phyloP scores from a whole-genome alignment of 2,888 invertebrate genomes.

The Trissolcus japonicus region DNA sequence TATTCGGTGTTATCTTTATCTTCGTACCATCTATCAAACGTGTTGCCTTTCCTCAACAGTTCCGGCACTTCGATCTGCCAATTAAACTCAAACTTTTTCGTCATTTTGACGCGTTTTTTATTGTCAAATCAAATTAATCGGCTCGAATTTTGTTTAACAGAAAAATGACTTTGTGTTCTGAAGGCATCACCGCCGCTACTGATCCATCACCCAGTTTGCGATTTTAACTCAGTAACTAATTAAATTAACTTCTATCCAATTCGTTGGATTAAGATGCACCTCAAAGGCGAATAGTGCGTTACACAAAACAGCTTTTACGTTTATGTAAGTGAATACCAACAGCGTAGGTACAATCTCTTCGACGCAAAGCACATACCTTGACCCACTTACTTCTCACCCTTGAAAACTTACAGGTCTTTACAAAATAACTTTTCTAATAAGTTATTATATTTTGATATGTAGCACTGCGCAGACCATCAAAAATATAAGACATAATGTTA shows the following conservation, averaged over 20 bases:
- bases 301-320: conserved; percentile 34
- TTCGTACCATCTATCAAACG: conserved; percentile 83
- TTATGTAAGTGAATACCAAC: conserved; percentile 43
- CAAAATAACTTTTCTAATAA: neutral
- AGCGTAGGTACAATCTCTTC: conserved; percentile 26
- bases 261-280: conserved; percentile 64
- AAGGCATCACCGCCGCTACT: conserved; percentile 33
- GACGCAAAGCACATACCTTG: conserved; percentile 34
- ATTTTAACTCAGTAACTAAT: conserved; percentile 59
- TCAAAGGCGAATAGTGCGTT: conserved; percentile 47
- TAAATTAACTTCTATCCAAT: conserved; percentile 69
- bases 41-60: conserved; percentile 78
- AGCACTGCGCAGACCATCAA: too few species aligned
- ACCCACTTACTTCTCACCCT: conserved; percentile 32
- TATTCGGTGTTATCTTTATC: conserved; percentile 79
- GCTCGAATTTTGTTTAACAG: neutral
- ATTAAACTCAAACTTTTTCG: conserved; percentile 83
- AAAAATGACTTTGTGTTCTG: conserved; percentile 4
- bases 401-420: conserved; percentile 31
- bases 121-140: neutral
- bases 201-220: conserved; percentile 29
- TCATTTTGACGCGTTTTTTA: conserved; percentile 75
- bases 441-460: too few species aligned
- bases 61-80: conserved; percentile 82
- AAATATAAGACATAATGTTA: too few species aligned